A percentile compares a stretch with the other conserved stretches of the same genome.
Evolutionary conservation across 2,797 vertebrate genomes (phyloP).

Genomic region (Pogonophryne albipinna): DNA sequence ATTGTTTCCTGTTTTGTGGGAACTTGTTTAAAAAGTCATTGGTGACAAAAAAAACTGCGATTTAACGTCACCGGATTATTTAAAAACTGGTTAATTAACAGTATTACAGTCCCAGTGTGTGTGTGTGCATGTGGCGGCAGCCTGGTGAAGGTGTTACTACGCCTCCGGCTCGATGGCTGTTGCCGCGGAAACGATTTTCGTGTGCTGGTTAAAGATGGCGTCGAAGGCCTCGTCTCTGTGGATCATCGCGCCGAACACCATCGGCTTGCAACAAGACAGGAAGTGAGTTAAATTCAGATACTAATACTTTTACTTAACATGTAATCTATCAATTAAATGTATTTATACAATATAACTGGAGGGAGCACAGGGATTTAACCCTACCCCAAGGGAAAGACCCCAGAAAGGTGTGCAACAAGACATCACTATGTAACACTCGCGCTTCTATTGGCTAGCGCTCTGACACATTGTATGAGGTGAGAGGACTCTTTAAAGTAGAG

Average conservation of each 20-base stretch:
- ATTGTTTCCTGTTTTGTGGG: neutral
- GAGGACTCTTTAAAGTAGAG: no score
- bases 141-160: conserved; percentile 69
- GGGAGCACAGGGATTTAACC: no score
- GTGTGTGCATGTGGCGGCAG: conserved; percentile 16
- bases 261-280: conserved; percentile 87
- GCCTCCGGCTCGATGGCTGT: conserved; percentile 82
- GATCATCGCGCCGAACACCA: conserved; percentile 98
- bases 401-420: no score
- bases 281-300: no score
- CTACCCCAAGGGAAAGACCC: no score
- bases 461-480: no score
- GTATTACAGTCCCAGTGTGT: neutral
- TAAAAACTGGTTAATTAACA: neutral
- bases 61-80: neutral
- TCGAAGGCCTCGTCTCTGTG: conserved; percentile 98
- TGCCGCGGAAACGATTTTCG: conserved; percentile 83
- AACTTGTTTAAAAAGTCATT: neutral
- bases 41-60: neutral
- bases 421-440: no score
- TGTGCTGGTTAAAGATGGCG: conserved; percentile 90
- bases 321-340: no score
- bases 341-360: no score
- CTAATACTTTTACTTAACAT: no score
- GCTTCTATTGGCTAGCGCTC: no score